Base-by-base conservation (phyloP, 2,888 invertebrate species). In the Drosophila paramelanica region DNA sequence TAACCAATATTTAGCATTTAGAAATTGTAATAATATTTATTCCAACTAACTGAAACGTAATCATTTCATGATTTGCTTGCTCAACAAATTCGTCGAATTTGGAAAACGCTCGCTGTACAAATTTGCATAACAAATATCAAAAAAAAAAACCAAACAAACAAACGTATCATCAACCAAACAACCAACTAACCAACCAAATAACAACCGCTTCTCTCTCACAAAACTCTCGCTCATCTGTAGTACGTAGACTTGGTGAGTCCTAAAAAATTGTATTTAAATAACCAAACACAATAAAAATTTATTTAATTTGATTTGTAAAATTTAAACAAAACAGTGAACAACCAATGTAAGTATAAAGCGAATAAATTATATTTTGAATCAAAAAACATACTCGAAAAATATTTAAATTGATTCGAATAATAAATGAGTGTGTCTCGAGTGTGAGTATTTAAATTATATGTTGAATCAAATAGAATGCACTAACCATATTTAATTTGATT, bases 231-330 rank as follows among this genome's bases (percentile, higher is more conserved):
- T 65, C 85, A 89, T 76, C 85, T 88, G 84, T 86, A 86, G 89
- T 86, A 81, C 86, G 86, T 86, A 86, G 87, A 88, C 66, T 89
- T 73, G 86, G 86, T 86, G 85, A 86, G 86, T 86, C 62, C 57
- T 47, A 17, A 75, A 36, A 43, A 17, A 69, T 57, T 71, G 31
- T 11, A 65, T 56, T 67, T 75, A 11, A 62, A 39, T 31, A 25
- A 64, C 33, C 13, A 33, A 33, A 52, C 33, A 13, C 5, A 23
- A 36, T 36, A 39, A 50, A 14, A 10, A 10, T 31, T 53, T 55
- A 55, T 52, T 23, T 42, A 31, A 49, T 49, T 57, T 25, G 58
- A 47, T 47, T 53, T 42, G 14, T 39, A 42, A 25, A 39, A 36
- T 13, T 36, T 8, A 11, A 39, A 38, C 20, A 47, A 31, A 33